Evolutionary conservation across 2,888 invertebrate species (phyloP).

Genomic region (Myopa testacea): DNA sequence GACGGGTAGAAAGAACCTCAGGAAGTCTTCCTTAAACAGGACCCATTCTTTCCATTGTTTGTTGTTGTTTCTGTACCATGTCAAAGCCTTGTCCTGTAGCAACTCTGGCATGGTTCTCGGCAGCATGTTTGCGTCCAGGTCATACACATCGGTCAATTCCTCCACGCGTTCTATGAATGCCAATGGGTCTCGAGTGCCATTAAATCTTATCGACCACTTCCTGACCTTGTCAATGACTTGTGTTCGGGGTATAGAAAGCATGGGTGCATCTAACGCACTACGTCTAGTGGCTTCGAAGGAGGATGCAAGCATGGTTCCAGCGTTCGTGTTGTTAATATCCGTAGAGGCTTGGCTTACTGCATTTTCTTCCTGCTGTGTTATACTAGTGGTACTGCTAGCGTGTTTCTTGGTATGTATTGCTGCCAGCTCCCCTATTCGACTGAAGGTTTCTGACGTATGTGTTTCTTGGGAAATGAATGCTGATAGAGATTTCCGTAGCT

Average conservation of each 20-base stretch:
- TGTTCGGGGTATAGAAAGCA: neutral
- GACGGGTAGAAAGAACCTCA: neutral
- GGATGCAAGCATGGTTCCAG: too few species aligned
- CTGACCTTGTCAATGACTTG: slow-evolving; percentile 1
- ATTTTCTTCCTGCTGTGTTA: too few species aligned
- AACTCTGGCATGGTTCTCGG: slow-evolving; percentile 10
- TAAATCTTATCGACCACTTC: neutral
- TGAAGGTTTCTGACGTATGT: too few species aligned
- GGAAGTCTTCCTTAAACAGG: neutral
- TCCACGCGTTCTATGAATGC: slow-evolving; percentile 18
- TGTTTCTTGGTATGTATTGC: too few species aligned
- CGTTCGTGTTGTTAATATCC: too few species aligned
- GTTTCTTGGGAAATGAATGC: too few species aligned
- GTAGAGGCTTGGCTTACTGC: too few species aligned
- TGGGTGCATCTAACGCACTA: too few species aligned
- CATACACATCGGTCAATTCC: slow-evolving; percentile 7
- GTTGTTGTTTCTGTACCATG: slow-evolving; percentile 13
- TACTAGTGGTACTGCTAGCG: too few species aligned
- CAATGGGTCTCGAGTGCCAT: neutral
- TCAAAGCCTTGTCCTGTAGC: slow-evolving; percentile 7
- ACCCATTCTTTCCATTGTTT: neutral
- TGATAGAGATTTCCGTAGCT: too few species aligned
- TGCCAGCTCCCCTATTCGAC: too few species aligned
- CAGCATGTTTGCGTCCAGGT: neutral
- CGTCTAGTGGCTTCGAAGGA: too few species aligned